Evolutionary conservation across 2,113 vertebrate genomes (phyloP), one percentile per base, ranked within the genome.

Genomic region (Lontra canadensis): DNA sequence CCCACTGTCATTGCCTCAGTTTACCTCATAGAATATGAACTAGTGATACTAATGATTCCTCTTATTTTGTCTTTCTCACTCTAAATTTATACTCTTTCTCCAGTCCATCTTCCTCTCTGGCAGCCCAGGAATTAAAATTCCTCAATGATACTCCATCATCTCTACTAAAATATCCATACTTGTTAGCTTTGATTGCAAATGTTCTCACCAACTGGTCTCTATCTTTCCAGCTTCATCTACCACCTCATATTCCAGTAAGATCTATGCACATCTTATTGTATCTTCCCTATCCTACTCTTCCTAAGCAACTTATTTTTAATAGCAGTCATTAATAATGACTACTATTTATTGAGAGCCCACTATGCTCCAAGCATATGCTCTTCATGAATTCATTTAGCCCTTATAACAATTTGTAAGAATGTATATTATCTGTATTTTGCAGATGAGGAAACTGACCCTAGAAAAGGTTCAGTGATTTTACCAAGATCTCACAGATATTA

Each of bases 221-320:
- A 23, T 86, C 52, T 78, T 94, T 80, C 71, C n/a, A 94, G n/a
- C 14, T 96, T 96, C 49, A 90, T 67, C 47, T 95, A 82, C 57
- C 52, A 82, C 20, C 73, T 83, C n/a, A 84, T 76, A 63, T 18
- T 92, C 34, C 55, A 78, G 36, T 71, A 57, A 96, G 74, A 91
- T 84, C 5, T 63, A 67, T 93, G 14, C 15, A 87, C 8, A 36
- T 93, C 31, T 85, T 88, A 96, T 67, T 85, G 26, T 36, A 44
- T 94, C 44, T 61, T 95, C 12, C 15, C 25, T 59, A 84, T 61
- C 39, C 20, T 36, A 87, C 29, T 78, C 55, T 83, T 83, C 34
- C 11, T 86, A 49, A 39, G 6, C 20, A 79, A 90, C 59, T 55
- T 91, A 94, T 59, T 93, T 39, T 82, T 92, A 89, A 71, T 88